Conservation (phyloP, 2,113 vertebrate species). For the Heterocephalus glaber region DNA sequence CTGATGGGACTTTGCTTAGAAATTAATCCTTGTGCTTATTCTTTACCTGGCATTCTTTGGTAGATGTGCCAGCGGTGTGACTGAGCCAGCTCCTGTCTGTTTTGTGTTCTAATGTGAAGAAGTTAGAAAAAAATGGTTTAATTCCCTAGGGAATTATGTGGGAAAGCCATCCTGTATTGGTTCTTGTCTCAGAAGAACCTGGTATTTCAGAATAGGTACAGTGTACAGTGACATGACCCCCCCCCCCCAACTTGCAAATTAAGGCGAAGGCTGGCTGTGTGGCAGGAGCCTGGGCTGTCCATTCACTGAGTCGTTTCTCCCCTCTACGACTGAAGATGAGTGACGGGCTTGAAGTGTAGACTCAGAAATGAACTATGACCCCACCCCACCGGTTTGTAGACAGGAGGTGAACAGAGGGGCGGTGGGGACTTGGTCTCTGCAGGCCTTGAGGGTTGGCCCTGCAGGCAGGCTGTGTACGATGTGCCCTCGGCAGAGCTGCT, state of each 20-base stretch:
- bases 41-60: not conserved
- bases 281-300: not conserved
- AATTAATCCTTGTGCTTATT: not conserved
- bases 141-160: not conserved
- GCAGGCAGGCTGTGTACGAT: not conserved
- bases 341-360: constrained; percentile 62
- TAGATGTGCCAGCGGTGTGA: not conserved
- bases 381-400: not conserved
- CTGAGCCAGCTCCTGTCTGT: not conserved
- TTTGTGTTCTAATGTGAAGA: not conserved
- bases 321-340: not conserved
- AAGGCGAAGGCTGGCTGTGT: not conserved
- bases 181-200: constrained; percentile 1
- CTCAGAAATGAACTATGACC: constrained; percentile 30
- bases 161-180: not conserved
- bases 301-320: not conserved
- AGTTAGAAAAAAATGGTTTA: constrained; percentile 37
- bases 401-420: constrained; percentile 11
- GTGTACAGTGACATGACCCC: not conserved
- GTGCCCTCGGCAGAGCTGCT: accelerated
- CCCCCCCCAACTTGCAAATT: constrained; percentile 38
- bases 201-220: not conserved
- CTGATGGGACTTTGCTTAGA: not conserved
- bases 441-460: constrained; percentile 48
- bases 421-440: constrained; percentile 7